Percentiles rank a stretch among this genome's conserved stretches.
phyloP scores from a whole-genome alignment of 2,888 invertebrate species.

The Noctuana brunneofusca region DNA sequence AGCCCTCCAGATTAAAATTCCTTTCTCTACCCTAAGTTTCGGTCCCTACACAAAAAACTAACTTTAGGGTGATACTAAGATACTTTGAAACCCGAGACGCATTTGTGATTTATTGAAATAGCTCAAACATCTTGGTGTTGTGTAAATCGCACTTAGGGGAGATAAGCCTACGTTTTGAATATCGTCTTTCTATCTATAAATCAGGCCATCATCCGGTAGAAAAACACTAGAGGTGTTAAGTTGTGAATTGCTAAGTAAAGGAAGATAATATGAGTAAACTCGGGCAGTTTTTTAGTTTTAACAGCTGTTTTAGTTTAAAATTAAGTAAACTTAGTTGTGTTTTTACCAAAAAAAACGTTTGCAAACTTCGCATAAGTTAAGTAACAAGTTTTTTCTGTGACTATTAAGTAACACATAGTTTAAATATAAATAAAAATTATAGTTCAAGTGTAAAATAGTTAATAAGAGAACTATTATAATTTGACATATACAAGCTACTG shows the following conservation, averaged over 20 bases:
- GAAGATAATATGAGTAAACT: constrained; percentile 16
- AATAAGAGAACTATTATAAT: not conserved
- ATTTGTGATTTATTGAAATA: constrained; percentile 80
- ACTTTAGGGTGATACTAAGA: constrained; percentile 51
- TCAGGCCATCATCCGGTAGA: constrained; percentile 68
- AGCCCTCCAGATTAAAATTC: constrained; percentile 70
- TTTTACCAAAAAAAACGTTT: constrained; percentile 15
- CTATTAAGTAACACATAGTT: not conserved
- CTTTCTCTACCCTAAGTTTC: constrained; percentile 52
- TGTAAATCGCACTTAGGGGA: constrained; percentile 74
- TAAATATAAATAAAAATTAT: not conserved
- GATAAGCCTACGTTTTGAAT: constrained; percentile 67
- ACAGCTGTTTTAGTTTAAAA: constrained; percentile 25
- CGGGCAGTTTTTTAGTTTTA: constrained; percentile 6
- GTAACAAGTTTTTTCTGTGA: not conserved
- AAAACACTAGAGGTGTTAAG: constrained; percentile 69
- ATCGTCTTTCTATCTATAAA: constrained; percentile 77
- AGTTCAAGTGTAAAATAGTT: no score
- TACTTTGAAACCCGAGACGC: constrained; percentile 76
- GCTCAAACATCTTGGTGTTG: constrained; percentile 72
- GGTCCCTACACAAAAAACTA: constrained; percentile 55
- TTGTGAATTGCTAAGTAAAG: constrained; percentile 39
- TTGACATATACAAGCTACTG: not conserved
- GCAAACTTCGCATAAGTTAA: not conserved
- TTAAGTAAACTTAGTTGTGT: not conserved